Evolutionary conservation across 2,113 vertebrate genomes (phyloP).

Genomic region (Brachyhypopomus gauderio): DNA sequence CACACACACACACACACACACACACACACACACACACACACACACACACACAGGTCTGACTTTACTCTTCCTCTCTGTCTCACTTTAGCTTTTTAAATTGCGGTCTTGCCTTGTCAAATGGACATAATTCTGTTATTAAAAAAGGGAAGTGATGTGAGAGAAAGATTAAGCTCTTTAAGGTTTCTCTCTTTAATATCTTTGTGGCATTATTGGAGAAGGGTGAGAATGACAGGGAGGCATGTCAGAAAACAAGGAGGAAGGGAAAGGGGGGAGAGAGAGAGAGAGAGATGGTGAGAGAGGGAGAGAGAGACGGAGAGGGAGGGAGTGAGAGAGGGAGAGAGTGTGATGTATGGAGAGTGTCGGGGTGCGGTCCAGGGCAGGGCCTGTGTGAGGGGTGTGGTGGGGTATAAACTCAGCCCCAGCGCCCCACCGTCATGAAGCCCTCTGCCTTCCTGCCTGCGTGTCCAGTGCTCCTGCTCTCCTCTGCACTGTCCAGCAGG

Average conservation of each 20-base stretch:
- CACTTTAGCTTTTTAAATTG: conserved; percentile 28
- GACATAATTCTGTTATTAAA: conserved; percentile 31
- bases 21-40: conserved; percentile 12
- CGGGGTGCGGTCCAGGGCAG: conserved; percentile 43
- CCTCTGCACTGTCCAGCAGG: conserved; percentile 31
- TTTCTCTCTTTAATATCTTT: conserved; percentile 1
- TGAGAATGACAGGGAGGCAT: conserved; percentile 11
- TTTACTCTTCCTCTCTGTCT: conserved; percentile 14
- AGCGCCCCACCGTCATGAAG: conserved; percentile 61
- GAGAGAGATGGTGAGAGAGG: conserved; percentile 2
- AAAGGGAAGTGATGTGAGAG: not conserved
- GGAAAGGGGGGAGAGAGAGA: not conserved
- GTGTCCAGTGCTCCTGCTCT: conserved; percentile 38
- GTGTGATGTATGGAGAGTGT: conserved; percentile 1
- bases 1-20: conserved; percentile 18
- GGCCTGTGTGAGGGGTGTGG: conserved; percentile 69
- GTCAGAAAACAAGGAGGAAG: not conserved
- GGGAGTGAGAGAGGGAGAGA: not conserved
- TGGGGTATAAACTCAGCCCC: conserved; percentile 71
- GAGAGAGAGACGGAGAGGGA: not conserved
- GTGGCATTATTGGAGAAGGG: not conserved
- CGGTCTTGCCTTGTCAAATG: conserved; percentile 30
- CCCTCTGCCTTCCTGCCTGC: conserved; percentile 58
- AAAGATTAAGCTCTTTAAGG: not conserved
- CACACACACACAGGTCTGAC: conserved; percentile 15